Base-by-base conservation (phyloP, 2,888 invertebrate genomes). In the Siphlonurus alternatus region DNA sequence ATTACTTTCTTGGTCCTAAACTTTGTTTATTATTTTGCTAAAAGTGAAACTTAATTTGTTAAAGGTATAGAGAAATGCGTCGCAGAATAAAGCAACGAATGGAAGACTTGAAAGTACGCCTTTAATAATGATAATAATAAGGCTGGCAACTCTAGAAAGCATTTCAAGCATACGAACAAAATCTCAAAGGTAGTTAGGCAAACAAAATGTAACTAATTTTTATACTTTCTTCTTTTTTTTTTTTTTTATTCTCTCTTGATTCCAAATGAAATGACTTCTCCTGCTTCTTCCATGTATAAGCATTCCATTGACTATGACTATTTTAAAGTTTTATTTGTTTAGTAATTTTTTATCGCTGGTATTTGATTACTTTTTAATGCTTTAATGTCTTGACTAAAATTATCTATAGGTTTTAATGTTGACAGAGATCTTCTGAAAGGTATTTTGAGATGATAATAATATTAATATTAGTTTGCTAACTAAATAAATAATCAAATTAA, bases 101-200 rank as follows among this genome's bases (percentile, higher is more conserved):
- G 84, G 84, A 85, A 73, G 83, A 85, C 71, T 75, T 86, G 51
- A 85, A 85, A 77, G 85, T 84, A 70, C 80, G 84, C 70, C 78
- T 84, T 70, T 85, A 66, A 69, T 64, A 63, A 38, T 38, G 5
- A 38, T 15, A 5, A 38, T 38, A 38, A 38, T 38, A 38, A 10
- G 38, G 7, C 5, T 38, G 5, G 5, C 38, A 38, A 5, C 38
- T 5, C 7, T 38, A 38, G 38, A 15, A 38, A 38, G 38, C 38
- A 38, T 38, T 38, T 15, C 15, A 38, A 10, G 38, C 5, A 38
- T 38, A 38, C 5, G 38, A 38, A 38, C 38, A 38, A 38, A n/a
- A 38, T 38, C 38, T 38, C 38, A 38, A 38, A 38, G n/a, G 38
- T 38, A 38, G 38, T 38, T 38, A 38, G 38, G 5, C 15, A 15